These are phyloP conservation scores for Corvus moneduloides DNA, from an alignment of 2,113 vertebrate genomes.

Conservation along the genomic window DNA sequence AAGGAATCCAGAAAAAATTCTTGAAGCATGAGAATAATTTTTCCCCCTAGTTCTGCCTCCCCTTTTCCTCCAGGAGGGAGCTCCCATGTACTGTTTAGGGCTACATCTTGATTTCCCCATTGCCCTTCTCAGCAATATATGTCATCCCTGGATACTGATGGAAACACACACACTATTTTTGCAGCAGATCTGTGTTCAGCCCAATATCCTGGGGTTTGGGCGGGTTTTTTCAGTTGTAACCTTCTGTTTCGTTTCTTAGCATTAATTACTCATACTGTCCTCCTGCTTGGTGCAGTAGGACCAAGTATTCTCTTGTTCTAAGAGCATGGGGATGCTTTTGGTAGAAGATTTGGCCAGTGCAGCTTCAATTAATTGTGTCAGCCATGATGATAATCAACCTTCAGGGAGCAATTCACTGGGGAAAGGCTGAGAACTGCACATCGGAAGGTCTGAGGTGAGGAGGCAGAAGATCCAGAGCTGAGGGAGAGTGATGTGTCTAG, in stretches of 20 bases:
- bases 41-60: neutral
- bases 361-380: neutral
- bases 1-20: conserved; percentile 46
- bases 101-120: neutral
- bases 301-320: neutral
- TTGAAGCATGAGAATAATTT: conserved; percentile 3
- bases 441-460: neutral
- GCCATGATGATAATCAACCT: accelerated
- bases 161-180: neutral
- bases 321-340: neutral
- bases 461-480: neutral
- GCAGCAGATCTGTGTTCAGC: neutral
- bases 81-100: neutral
- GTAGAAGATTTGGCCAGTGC: neutral
- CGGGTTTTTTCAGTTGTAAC: neutral
- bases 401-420: neutral
- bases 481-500: neutral
- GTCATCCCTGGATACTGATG: neutral
- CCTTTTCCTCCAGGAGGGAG: neutral
- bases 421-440: neutral
- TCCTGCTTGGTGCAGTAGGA: neutral
- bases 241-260: neutral
- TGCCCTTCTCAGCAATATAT: neutral
- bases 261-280: neutral
- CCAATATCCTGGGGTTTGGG: neutral